A percentile compares a stretch with the other conserved stretches of the same genome.
Evolutionary conservation across 2,888 invertebrate genomes (phyloP).

Genomic region (Limnephilus lunatus): DNA sequence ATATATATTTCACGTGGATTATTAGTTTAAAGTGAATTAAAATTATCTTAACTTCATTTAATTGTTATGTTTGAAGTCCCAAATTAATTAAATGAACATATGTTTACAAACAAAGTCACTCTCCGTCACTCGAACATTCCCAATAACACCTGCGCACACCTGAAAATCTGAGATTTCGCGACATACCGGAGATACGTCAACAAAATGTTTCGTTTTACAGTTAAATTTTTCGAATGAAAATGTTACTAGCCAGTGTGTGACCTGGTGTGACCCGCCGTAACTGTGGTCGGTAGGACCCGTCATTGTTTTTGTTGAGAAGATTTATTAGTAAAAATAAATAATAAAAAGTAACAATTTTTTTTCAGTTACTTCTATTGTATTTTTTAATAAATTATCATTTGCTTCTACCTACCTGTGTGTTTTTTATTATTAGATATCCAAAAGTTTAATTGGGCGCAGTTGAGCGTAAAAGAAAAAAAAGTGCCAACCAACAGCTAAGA

Average conservation of each 20-base stretch:
- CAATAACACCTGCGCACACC: slow-evolving; percentile 23
- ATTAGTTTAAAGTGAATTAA: neutral
- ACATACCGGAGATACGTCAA: slow-evolving; percentile 27
- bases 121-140: slow-evolving; percentile 9
- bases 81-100: neutral
- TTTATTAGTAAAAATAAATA: too few species aligned
- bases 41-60: neutral
- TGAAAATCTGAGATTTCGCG: neutral
- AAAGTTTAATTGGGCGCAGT: too few species aligned
- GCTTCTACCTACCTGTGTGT: too few species aligned
- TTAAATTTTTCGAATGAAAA: neutral
- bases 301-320: too few species aligned
- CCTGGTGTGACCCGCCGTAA: too few species aligned
- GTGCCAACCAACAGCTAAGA: too few species aligned
- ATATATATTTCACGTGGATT: neutral
- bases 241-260: neutral
- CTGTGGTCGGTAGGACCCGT: too few species aligned
- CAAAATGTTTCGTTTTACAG: slow-evolving; percentile 16
- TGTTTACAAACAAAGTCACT: slow-evolving; percentile 42
- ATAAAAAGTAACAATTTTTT: too few species aligned
- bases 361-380: too few species aligned
- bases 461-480: too few species aligned
- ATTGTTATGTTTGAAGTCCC: neutral
- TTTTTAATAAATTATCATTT: too few species aligned
- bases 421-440: too few species aligned